Conservation (phyloP, 2,888 invertebrate genomes). For the Nemoura dubitans region DNA sequence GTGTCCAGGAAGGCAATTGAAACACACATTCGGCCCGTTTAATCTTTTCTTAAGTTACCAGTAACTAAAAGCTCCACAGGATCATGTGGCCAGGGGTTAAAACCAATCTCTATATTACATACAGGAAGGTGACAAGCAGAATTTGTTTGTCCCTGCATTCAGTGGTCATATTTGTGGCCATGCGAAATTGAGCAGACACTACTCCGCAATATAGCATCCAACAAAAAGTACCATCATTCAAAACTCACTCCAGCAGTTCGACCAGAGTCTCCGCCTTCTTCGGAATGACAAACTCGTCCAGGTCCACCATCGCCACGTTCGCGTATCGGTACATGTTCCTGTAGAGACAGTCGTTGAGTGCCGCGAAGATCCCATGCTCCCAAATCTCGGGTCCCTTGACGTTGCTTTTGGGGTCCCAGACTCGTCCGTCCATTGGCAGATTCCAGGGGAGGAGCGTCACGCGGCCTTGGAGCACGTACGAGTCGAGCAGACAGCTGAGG, state of each 20-base stretch:
- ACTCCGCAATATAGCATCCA: no score
- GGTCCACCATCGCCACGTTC: slow-evolving; percentile 84
- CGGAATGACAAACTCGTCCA: slow-evolving; percentile 90
- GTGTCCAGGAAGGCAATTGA: no score
- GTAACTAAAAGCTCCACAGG: no score
- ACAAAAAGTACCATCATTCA: no score
- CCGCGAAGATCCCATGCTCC: slow-evolving; percentile 91
- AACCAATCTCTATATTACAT: no score
- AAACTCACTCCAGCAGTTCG: slow-evolving; percentile 72
- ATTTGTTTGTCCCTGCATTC: no score
- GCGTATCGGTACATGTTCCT: slow-evolving; percentile 86
- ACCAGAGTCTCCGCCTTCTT: slow-evolving; percentile 79
- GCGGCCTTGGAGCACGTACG: slow-evolving; percentile 70
- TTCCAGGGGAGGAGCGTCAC: slow-evolving; percentile 84
- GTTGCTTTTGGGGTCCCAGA: slow-evolving; percentile 57
- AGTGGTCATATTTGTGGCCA: no score
- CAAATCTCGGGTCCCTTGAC: slow-evolving; percentile 75
- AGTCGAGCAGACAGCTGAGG: slow-evolving; percentile 78
- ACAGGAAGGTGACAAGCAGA: no score
- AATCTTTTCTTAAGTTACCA: no score
- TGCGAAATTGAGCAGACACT: no score
- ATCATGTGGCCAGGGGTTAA: no score
- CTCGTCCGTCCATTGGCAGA: slow-evolving; percentile 83
- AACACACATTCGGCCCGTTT: no score
- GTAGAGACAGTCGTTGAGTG: slow-evolving; percentile 92